Evolutionary conservation across 2,113 vertebrate genomes (phyloP).

Genomic region (Cololabis saira): DNA sequence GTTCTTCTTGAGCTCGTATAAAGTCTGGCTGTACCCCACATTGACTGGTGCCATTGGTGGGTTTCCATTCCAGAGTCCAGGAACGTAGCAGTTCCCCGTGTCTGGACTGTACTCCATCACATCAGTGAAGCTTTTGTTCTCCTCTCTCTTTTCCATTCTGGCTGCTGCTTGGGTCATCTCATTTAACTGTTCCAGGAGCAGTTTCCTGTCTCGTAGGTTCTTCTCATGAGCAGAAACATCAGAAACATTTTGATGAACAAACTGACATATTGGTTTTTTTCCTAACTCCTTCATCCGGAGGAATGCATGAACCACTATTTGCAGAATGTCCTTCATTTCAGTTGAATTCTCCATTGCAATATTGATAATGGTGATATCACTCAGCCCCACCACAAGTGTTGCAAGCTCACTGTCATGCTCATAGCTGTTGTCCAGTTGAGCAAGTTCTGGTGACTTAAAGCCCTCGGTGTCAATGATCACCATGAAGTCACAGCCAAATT

Average conservation of each 20-base stretch:
- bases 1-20: constrained; percentile 73
- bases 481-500: constrained; percentile 76
- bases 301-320: constrained; percentile 75
- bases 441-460: constrained; percentile 70
- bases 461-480: constrained; percentile 77
- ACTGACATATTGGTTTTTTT: constrained; percentile 80
- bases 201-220: constrained; percentile 75
- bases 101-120: constrained; percentile 74
- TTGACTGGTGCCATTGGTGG: too few relatives aligned
- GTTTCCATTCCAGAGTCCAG: too few relatives aligned
- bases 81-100: constrained; percentile 67
- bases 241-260: constrained; percentile 84
- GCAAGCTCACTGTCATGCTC: constrained; percentile 84
- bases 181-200: constrained; percentile 73
- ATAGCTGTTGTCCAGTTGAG: constrained; percentile 62
- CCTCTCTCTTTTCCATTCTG: constrained; percentile 78
- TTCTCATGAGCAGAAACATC: constrained; percentile 77
- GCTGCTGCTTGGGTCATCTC: constrained; percentile 76
- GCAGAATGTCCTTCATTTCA: constrained; percentile 76
- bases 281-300: constrained; percentile 77
- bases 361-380: constrained; percentile 83
- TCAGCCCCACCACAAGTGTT: constrained; percentile 82
- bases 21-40: constrained; percentile 47
- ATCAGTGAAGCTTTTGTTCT: constrained; percentile 67
- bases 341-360: constrained; percentile 72